Conservation (phyloP, 2,888 invertebrate genomes). For the Hirtodrosophila cameraria region DNA sequence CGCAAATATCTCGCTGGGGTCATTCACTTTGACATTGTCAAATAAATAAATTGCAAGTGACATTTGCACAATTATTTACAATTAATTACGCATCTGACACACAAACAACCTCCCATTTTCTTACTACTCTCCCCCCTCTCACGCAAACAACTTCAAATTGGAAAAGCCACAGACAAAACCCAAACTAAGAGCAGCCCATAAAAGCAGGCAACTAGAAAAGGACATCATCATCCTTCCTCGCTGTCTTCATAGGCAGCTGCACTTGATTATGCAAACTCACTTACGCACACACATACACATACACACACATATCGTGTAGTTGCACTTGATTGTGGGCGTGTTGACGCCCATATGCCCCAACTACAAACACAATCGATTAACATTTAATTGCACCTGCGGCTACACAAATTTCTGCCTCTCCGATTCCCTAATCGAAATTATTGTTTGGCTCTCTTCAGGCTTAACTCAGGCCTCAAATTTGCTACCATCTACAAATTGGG, state of each 20-base stretch:
- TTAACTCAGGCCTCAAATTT: neutral
- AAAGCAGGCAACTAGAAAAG: conserved; percentile 29
- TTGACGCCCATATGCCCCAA: conserved; percentile 14
- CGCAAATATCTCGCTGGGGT: conserved; percentile 20
- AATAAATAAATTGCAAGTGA: conserved; percentile 73
- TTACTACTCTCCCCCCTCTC: neutral
- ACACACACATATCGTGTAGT: neutral
- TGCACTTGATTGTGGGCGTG: conserved; percentile 24
- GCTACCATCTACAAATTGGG: conserved; percentile 2
- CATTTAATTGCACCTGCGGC: conserved; percentile 69
- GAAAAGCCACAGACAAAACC: conserved; percentile 22
- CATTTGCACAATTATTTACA: conserved; percentile 74
- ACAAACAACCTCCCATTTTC: conserved; percentile 5
- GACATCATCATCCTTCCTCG: conserved; percentile 9
- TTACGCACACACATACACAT: conserved; percentile 10
- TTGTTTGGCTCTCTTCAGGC: conserved; percentile 53
- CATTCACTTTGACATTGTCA: conserved; percentile 40
- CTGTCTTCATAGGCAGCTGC: conserved; percentile 12
- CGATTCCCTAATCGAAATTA: conserved; percentile 58
- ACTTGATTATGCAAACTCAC: conserved; percentile 41
- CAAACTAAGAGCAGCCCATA: conserved; percentile 6
- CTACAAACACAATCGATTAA: conserved; percentile 71
- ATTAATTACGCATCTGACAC: conserved; percentile 68
- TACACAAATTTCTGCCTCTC: conserved; percentile 35
- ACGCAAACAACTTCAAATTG: conserved; percentile 12